A percentile compares a stretch with the other conserved stretches of the same genome.
Evolutionary conservation across 2,888 invertebrate genomes (phyloP).

Genomic region (Parochlus steinenii): DNA sequence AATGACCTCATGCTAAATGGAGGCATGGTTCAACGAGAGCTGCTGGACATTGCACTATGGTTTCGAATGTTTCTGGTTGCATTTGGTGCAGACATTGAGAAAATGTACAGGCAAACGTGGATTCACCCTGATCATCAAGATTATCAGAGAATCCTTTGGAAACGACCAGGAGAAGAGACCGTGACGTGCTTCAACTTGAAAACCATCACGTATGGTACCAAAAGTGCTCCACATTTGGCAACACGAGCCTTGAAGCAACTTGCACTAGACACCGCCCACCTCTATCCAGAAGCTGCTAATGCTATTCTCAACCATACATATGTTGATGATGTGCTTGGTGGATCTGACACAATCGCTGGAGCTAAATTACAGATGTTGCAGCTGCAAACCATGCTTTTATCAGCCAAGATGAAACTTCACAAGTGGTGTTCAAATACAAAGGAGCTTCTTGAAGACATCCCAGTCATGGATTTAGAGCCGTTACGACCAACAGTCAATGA

Average conservation of each 20-base stretch:
- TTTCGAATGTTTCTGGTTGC: conserved; percentile 11
- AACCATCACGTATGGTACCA: conserved; percentile 15
- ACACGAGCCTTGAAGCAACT: conserved; percentile 4
- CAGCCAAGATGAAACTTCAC: conserved; percentile 14
- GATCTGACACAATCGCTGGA: too few relatives aligned
- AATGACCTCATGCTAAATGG: conserved; percentile 10
- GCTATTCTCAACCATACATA: conserved; percentile 4
- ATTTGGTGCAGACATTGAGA: conserved; percentile 10
- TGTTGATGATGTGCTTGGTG: background rate
- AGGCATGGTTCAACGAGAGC: conserved; percentile 11
- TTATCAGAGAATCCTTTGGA: conserved; percentile 14
- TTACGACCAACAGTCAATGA: conserved; percentile 12
- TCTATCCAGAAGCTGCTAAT: conserved; percentile 6
- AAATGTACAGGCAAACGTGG: conserved; percentile 14
- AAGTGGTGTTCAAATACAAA: conserved; percentile 15
- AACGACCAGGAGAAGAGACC: conserved; percentile 7
- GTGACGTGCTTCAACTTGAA: conserved; percentile 14
- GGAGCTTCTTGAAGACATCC: conserved; percentile 1
- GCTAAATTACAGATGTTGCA: too few relatives aligned
- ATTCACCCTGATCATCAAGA: conserved; percentile 10
- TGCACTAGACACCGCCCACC: conserved; percentile 1
- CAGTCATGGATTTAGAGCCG: conserved; percentile 5
- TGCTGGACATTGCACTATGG: conserved; percentile 8
- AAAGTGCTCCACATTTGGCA: conserved; percentile 15
- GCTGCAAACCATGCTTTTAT: conserved; percentile 11